phyloP scores from a whole-genome alignment of 2,113 vertebrate species.

The Sitta europaea region DNA sequence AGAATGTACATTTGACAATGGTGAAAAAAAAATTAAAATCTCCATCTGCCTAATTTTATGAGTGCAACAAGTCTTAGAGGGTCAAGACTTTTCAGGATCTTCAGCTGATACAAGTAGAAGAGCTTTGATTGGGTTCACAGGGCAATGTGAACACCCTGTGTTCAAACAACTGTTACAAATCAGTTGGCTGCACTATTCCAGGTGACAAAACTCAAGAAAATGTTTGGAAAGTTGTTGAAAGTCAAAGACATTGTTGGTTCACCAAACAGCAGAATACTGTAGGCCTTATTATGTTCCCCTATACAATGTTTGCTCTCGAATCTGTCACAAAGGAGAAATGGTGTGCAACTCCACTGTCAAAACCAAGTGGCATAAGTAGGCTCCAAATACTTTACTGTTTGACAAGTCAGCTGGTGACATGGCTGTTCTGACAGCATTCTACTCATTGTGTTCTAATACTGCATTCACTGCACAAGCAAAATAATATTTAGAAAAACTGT shows the following conservation, averaged over 20 bases:
- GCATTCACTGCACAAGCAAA: neutral
- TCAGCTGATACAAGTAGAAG: neutral
- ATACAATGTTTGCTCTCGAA: neutral
- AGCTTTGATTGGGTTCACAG: neutral
- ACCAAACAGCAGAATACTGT: neutral
- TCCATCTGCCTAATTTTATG: neutral
- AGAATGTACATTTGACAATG: neutral
- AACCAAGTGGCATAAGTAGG: neutral
- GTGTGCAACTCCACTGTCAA: neutral
- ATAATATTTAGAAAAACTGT: neutral
- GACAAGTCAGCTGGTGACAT: neutral
- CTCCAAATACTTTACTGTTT: neutral
- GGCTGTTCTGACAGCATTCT: neutral
- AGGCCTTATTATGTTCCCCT: neutral
- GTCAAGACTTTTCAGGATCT: neutral
- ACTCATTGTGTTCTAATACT: neutral
- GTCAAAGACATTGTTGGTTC: neutral
- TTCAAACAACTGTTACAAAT: neutral
- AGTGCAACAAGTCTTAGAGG: neutral
- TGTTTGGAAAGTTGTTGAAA: neutral
- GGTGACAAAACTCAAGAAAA: neutral
- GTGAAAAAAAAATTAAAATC: neutral
- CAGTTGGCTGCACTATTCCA: neutral
- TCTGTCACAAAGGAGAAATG: neutral
- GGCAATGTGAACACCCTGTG: neutral